Percentiles rank a stretch among this genome's conserved stretches.
These are phyloP conservation scores for Phenganax subtilis DNA, from an alignment of 92 coral and sea anemone genomes.

Conservation along the genomic window DNA sequence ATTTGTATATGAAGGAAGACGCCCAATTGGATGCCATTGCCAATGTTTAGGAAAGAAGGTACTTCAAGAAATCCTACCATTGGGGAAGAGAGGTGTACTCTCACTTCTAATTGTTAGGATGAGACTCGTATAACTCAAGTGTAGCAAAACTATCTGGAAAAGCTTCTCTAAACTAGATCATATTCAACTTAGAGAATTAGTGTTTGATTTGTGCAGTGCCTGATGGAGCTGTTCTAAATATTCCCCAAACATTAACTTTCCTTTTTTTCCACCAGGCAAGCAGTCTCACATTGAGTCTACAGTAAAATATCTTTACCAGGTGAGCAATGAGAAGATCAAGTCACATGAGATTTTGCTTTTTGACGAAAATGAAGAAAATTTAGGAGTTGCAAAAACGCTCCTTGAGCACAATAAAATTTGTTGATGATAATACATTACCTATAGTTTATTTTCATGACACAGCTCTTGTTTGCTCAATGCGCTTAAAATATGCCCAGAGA, in stretches of 20 bases:
- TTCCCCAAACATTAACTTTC: neutral
- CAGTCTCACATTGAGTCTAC: constrained; percentile 94
- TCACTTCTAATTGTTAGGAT: neutral
- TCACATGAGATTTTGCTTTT: constrained; percentile 67
- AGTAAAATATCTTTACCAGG: constrained; percentile 61
- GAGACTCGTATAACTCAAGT: neutral
- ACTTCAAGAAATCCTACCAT: neutral
- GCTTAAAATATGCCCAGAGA: neutral
- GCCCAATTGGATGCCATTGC: constrained; percentile 71
- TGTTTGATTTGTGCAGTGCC: no score
- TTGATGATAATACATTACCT: constrained; percentile 73
- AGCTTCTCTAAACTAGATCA: no score
- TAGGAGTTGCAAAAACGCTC: constrained; percentile 61
- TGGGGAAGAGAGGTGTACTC: neutral
- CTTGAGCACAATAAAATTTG: constrained; percentile 62
- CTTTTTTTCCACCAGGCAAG: constrained; percentile 55
- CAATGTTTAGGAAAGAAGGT: constrained; percentile 86
- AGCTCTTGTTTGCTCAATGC: neutral
- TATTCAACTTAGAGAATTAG: no score
- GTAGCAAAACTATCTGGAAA: no score
- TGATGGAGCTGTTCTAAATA: neutral
- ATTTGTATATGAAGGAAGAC: constrained; percentile 77
- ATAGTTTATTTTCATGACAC: constrained; percentile 37
- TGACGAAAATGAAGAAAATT: constrained; percentile 75
- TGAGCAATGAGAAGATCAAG: constrained; percentile 62